These are phyloP conservation scores for Pangasius mekongensis DNA, from an alignment of 2,797 vertebrate genomes.

Conservation along the genomic window DNA sequence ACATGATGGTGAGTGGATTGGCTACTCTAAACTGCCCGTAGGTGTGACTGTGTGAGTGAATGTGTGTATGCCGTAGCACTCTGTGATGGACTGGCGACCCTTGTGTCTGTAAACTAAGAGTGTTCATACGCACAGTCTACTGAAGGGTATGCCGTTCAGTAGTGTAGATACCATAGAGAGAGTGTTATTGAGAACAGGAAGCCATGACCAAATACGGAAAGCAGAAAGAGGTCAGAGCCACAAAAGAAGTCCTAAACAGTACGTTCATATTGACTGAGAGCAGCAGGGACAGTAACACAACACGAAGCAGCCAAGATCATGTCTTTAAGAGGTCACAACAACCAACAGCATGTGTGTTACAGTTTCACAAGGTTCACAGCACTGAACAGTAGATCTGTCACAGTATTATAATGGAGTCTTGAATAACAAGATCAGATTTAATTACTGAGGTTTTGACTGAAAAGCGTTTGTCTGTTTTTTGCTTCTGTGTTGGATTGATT, in stretches of 20 bases:
- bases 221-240: not conserved
- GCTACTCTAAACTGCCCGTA: not conserved
- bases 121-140: not conserved
- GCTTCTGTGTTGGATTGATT: not conserved
- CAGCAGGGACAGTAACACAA: not conserved
- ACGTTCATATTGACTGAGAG: not conserved
- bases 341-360: not conserved
- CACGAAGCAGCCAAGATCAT: not conserved
- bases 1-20: not conserved
- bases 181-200: not conserved
- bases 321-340: not conserved
- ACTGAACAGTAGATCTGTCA: not conserved
- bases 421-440: not conserved
- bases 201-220: not conserved
- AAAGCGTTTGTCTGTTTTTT: not conserved
- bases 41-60: not conserved
- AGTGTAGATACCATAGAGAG: not conserved
- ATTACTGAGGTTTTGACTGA: not conserved
- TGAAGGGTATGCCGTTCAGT: not conserved
- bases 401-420: not conserved
- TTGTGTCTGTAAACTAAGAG: not conserved
- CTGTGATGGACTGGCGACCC: not conserved
- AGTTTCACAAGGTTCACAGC: not conserved
- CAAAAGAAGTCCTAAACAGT: not conserved
- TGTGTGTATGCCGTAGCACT: not conserved